A percentile compares a stretch with the other conserved stretches of the same genome.
Evolutionary conservation across 2,888 invertebrate species (phyloP).

Genomic region (Epirrita christyi): DNA sequence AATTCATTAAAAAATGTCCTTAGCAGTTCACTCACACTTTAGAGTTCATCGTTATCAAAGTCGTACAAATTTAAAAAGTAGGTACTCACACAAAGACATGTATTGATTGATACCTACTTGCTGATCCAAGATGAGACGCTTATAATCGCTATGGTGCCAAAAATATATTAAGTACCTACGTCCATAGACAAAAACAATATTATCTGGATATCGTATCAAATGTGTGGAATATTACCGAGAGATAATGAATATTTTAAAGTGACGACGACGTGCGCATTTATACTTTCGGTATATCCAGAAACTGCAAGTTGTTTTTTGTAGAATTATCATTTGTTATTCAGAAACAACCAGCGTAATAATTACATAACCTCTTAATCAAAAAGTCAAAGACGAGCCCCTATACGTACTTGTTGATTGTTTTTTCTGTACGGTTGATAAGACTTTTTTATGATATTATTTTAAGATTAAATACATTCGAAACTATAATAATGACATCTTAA

Average conservation of each 20-base stretch:
- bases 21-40: neutral
- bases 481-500: neutral
- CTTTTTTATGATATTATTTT: neutral
- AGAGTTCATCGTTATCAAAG: neutral
- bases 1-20: too few species aligned
- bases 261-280: neutral
- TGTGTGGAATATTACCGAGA: constrained; percentile 32
- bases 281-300: constrained; percentile 3
- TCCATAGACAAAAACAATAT: constrained; percentile 24
- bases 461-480: neutral
- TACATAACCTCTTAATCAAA: constrained; percentile 18
- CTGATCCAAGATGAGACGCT: constrained; percentile 4
- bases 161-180: constrained; percentile 30
- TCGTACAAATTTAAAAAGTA: constrained; percentile 8
- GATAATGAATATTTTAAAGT: constrained; percentile 27
- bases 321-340: constrained; percentile 23
- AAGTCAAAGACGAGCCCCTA: constrained; percentile 32
- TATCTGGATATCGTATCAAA: constrained; percentile 28
- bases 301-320: constrained; percentile 6
- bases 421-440: neutral
- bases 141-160: constrained; percentile 28
- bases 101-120: neutral
- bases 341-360: constrained; percentile 12
- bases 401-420: constrained; percentile 14
- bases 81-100: neutral